Conservation (phyloP, 2,888 invertebrate species). For the Leptothorax acervorum region DNA sequence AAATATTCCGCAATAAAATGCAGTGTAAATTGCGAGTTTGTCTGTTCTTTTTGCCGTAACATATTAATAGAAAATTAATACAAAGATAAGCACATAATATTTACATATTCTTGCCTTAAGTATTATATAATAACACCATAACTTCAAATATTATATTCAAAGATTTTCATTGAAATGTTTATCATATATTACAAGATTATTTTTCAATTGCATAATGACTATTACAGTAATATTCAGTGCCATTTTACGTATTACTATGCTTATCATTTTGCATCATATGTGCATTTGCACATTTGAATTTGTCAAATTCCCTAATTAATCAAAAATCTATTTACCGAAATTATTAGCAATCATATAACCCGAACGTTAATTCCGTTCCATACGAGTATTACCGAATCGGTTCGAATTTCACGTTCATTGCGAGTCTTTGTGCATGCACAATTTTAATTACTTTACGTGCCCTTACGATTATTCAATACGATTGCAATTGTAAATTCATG, state of each 20-base stretch:
- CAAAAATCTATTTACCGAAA: constrained; percentile 60
- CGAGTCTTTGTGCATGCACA: constrained; percentile 58
- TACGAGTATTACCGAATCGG: constrained; percentile 39
- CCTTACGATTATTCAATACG: constrained; percentile 29
- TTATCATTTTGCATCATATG: neutral
- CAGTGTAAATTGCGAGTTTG: neutral
- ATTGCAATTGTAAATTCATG: constrained; percentile 8
- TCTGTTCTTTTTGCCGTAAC: neutral
- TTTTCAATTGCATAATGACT: constrained; percentile 3
- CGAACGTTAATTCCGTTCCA: constrained; percentile 27
- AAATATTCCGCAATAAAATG: neutral
- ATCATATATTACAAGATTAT: neutral
- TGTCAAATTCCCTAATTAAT: constrained; percentile 58
- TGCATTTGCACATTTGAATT: constrained; percentile 18
- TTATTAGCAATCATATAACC: constrained; percentile 56
- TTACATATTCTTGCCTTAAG: neutral
- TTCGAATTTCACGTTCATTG: constrained; percentile 61
- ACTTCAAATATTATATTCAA: constrained; percentile 1
- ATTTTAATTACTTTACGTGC: constrained; percentile 71
- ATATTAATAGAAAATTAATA: neutral
- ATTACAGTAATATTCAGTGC: constrained; percentile 3
- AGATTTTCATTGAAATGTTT: neutral
- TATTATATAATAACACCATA: neutral
- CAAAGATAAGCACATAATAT: neutral
- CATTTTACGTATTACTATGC: constrained; percentile 7